Percentiles rank a stretch among this genome's conserved stretches.
phyloP scores from a whole-genome alignment of 2,888 invertebrate species.

The Nesidiocoris tenuis region DNA sequence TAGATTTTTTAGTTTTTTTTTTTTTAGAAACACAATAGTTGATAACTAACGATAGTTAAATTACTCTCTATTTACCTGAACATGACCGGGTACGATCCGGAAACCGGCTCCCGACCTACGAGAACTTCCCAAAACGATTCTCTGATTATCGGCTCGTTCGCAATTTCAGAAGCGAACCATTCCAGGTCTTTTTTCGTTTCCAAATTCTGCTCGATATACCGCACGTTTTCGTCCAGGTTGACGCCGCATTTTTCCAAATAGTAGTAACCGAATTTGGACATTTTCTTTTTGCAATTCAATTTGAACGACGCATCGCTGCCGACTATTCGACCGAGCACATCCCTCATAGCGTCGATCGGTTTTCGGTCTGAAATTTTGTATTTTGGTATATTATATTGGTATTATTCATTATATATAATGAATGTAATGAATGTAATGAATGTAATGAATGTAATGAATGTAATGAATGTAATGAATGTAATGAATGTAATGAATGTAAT shows the following conservation, averaged over 20 bases:
- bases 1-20: no score
- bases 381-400: no score
- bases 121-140: constrained; percentile 28
- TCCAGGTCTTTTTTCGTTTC: constrained; percentile 14
- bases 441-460: no score
- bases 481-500: no score
- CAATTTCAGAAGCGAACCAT: constrained; percentile 20
- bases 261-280: constrained; percentile 32
- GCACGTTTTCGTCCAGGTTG: constrained; percentile 21
- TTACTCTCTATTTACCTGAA: not conserved
- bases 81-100: constrained; percentile 9
- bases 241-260: constrained; percentile 18
- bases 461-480: no score
- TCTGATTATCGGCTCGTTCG: constrained; percentile 27
- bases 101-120: constrained; percentile 8
- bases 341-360: constrained; percentile 25
- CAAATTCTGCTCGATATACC: constrained; percentile 13
- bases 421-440: no score
- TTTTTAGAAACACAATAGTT: no score
- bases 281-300: constrained; percentile 19
- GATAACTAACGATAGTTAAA: no score
- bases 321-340: not conserved
- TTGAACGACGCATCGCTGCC: not conserved
- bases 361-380: constrained; percentile 5
- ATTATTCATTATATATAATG: no score